Evolutionary conservation across 2,797 vertebrate genomes (phyloP).

Genomic region (Sebastes elongatus): DNA sequence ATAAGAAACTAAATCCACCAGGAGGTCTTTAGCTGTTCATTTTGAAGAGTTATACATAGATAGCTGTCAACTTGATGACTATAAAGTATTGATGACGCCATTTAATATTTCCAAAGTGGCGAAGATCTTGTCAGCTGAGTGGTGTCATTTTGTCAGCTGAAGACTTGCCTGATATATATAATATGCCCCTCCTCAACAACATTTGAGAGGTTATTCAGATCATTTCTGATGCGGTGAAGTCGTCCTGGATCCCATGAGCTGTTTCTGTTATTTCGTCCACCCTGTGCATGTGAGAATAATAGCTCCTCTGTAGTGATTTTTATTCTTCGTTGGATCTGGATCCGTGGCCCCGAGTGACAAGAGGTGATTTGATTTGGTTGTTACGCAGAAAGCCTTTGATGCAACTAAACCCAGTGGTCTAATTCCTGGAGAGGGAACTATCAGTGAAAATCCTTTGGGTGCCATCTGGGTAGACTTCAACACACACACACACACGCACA

Average conservation of each 20-base stretch:
- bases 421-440: constrained; percentile 78
- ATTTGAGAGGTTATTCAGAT: background rate
- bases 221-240: background rate
- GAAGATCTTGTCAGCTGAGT: constrained; percentile 18
- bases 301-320: background rate
- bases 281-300: background rate
- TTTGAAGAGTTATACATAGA: background rate
- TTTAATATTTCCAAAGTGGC: constrained; percentile 40
- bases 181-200: background rate
- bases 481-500: background rate
- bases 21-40: constrained; percentile 18
- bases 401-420: constrained; percentile 75
- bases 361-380: constrained; percentile 76
- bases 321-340: constrained; percentile 12
- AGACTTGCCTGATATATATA: background rate
- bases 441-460: constrained; percentile 74
- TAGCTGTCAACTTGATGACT: constrained; percentile 26
- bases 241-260: background rate
- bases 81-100: constrained; percentile 47
- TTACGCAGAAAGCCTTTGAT: constrained; percentile 61
- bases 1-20: constrained; percentile 11
- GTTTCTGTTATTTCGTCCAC: background rate
- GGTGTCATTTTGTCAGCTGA: constrained; percentile 37
- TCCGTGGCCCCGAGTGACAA: constrained; percentile 27
- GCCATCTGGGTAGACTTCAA: constrained; percentile 76